These are phyloP conservation scores for Echeneis naucrates DNA, from an alignment of 2,797 vertebrate species.

Conservation along the genomic window DNA sequence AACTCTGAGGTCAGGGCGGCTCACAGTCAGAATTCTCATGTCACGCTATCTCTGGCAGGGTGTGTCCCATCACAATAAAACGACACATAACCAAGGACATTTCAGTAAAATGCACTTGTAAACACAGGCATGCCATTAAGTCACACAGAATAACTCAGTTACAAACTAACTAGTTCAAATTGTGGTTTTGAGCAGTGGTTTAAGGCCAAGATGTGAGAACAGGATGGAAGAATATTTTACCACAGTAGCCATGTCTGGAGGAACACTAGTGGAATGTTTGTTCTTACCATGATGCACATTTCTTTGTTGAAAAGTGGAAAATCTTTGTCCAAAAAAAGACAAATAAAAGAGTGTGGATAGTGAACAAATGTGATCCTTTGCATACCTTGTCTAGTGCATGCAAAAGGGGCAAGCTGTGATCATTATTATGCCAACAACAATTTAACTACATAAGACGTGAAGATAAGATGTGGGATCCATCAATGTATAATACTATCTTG, in stretches of 20 bases:
- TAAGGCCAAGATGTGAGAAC: conserved; percentile 3
- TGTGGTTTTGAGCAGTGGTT: conserved; percentile 16
- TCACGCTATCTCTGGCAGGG: conserved; percentile 46
- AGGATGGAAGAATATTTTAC: conserved; percentile 4
- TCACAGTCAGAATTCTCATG: conserved; percentile 28
- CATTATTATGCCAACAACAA: too few species aligned
- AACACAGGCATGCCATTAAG: conserved; percentile 29
- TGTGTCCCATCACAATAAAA: conserved; percentile 22
- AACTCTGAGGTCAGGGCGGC: conserved; percentile 51
- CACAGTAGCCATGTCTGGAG: not conserved
- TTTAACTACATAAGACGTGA: too few species aligned
- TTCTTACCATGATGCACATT: conserved; percentile 1
- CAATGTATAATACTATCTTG: too few species aligned
- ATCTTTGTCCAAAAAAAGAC: not conserved
- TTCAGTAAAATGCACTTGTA: conserved; percentile 21
- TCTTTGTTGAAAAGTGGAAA: not conserved
- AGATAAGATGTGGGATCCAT: too few species aligned
- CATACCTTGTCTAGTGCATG: too few species aligned
- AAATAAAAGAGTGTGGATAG: not conserved
- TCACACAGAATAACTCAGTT: conserved; percentile 14
- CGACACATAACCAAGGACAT: conserved; percentile 13
- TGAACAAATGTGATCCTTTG: not conserved
- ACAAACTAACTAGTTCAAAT: conserved; percentile 29
- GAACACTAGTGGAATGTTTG: not conserved
- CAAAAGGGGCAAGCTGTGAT: too few species aligned